Evolutionary conservation across 1,140 invertebrate genomes (phyloP).

Genomic region (Oryctes rhinoceros): DNA sequence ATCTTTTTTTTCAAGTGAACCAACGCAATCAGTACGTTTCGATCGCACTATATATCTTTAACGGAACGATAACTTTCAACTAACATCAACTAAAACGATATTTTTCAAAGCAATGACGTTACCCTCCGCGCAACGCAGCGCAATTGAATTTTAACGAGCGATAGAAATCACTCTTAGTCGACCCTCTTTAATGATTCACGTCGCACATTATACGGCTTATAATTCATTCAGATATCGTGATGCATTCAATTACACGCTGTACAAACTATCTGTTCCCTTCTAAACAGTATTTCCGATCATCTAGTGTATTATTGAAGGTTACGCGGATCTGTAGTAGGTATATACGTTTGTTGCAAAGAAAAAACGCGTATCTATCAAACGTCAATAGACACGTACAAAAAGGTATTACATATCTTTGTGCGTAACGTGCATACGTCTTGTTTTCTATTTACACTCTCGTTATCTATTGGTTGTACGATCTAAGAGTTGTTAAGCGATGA

Average conservation of each 20-base stretch:
- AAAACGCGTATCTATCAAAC: neutral
- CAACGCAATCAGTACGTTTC: too few species aligned
- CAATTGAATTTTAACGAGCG: neutral
- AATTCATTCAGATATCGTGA: neutral
- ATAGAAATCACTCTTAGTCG: constrained; percentile 21
- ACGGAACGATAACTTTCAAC: too few species aligned
- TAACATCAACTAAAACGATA: neutral
- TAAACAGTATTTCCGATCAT: neutral
- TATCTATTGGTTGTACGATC: neutral
- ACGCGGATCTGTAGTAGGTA: neutral
- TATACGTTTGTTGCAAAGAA: neutral
- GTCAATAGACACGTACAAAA: neutral
- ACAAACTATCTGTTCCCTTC: neutral
- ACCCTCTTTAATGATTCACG: constrained; percentile 25
- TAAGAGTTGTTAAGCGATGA: too few species aligned
- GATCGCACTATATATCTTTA: too few species aligned
- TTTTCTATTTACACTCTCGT: neutral
- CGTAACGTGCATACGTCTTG: neutral
- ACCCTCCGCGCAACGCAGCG: neutral
- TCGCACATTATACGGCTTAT: neutral
- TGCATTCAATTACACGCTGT: neutral
- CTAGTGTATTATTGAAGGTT: constrained; percentile 27
- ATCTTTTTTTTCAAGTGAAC: too few species aligned
- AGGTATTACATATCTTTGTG: neutral
- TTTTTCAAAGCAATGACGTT: neutral